These are phyloP conservation scores for Acrocephalus scirpaceus DNA, from an alignment of 2,797 vertebrate species.

Conservation along the genomic window DNA sequence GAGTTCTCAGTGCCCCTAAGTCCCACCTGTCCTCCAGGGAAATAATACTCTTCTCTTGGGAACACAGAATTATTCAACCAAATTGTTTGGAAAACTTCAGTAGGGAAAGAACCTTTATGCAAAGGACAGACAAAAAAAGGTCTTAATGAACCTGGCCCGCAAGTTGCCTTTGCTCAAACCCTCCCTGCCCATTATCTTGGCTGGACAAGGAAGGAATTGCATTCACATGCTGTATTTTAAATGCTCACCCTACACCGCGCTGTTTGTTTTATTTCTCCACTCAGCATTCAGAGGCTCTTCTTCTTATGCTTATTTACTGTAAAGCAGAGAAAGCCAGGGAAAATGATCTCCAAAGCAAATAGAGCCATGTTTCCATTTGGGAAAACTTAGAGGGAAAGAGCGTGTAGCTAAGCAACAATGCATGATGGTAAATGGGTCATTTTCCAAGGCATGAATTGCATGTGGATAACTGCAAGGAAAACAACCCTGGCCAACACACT, in stretches of 20 bases:
- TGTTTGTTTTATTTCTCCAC: conserved; percentile 1
- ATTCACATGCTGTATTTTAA: background rate
- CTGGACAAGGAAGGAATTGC: background rate
- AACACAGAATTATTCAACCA: background rate
- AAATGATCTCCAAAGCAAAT: conserved; percentile 69
- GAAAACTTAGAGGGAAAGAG: conserved; percentile 61
- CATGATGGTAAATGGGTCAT: conserved; percentile 66
- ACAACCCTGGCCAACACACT: conserved; percentile 25
- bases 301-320: conserved; percentile 48
- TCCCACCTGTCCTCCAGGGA: background rate
- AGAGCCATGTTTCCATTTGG: conserved; percentile 73
- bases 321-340: conserved; percentile 57
- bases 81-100: background rate
- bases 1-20: background rate
- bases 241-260: background rate
- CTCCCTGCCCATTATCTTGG: background rate
- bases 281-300: conserved; percentile 30
- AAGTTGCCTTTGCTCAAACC: background rate
- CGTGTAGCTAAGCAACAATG: conserved; percentile 67
- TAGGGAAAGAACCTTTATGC: background rate
- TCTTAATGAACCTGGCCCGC: background rate
- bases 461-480: conserved; percentile 60
- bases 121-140: background rate
- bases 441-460: conserved; percentile 69
- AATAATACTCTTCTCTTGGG: background rate